These are phyloP conservation scores for Phrynocephalus guinanensis DNA, from an alignment of 2,797 vertebrate species.

Conservation along the genomic window DNA sequence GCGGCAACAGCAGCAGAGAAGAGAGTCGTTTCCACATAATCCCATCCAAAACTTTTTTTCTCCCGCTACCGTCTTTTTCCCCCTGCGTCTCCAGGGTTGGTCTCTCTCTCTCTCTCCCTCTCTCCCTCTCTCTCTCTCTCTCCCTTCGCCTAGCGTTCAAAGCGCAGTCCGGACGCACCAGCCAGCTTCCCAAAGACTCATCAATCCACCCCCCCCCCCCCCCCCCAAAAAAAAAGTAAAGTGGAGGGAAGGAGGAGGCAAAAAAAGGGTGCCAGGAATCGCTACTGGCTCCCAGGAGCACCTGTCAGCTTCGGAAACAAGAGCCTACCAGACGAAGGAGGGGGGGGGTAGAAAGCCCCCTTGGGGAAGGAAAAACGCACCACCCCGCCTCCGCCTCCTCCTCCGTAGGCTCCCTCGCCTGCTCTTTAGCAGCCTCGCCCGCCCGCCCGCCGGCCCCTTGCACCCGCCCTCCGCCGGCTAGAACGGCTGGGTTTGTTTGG, in stretches of 20 bases:
- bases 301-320: slow-evolving; percentile 66
- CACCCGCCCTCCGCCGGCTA: background rate
- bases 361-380: slow-evolving; percentile 10
- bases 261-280: slow-evolving; percentile 22
- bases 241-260: slow-evolving; percentile 27
- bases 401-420: background rate
- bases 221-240: too few species aligned
- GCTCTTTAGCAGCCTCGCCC: background rate
- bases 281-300: slow-evolving; percentile 37
- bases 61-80: slow-evolving; percentile 63
- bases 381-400: background rate
- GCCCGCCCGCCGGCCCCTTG: background rate
- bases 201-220: slow-evolving; percentile 57
- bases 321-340: slow-evolving; percentile 11
- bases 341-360: slow-evolving; percentile 46
- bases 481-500: background rate
- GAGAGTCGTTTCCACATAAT: slow-evolving; percentile 92
- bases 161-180: slow-evolving; percentile 70
- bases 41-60: slow-evolving; percentile 83
- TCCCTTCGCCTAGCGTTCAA: slow-evolving; percentile 56
- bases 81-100: slow-evolving; percentile 75
- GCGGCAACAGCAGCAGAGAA: slow-evolving; percentile 81
- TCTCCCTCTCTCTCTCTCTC: slow-evolving; percentile 14
- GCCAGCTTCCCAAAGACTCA: slow-evolving; percentile 78
- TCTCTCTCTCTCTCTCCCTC: slow-evolving; percentile 58